phyloP scores from a whole-genome alignment of 1,140 invertebrate species.

The Orussus abietinus region DNA sequence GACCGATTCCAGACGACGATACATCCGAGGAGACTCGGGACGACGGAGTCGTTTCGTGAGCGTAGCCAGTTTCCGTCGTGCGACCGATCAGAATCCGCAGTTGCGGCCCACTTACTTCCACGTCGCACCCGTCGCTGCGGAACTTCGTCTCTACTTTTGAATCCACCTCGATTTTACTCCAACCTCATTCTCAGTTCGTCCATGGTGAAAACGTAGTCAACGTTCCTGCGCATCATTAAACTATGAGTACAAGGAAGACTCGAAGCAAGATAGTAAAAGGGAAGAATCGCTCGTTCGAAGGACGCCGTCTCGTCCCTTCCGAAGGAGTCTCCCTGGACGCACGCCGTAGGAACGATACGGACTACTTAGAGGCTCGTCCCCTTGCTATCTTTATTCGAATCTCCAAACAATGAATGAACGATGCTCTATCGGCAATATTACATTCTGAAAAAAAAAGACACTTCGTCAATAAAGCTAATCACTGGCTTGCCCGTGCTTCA shows the following conservation, averaged over 20 bases:
- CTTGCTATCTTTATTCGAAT: constrained; percentile 30
- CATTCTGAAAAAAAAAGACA: constrained; percentile 12
- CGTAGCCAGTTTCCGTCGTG: constrained; percentile 48
- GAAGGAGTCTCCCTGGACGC: too few relatives aligned
- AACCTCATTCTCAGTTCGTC: constrained; percentile 50
- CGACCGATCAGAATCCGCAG: constrained; percentile 42
- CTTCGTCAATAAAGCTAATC: too few relatives aligned
- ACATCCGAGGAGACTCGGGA: constrained; percentile 13
- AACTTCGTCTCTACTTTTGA: constrained; percentile 44
- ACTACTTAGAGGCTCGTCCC: too few relatives aligned
- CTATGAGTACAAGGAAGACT: constrained; percentile 39
- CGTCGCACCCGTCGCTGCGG: constrained; percentile 39
- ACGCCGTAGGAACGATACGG: too few relatives aligned
- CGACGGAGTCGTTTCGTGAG: constrained; percentile 41
- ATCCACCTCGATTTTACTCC: constrained; percentile 50
- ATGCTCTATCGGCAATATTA: constrained; percentile 11
- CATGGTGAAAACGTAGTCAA: constrained; percentile 50
- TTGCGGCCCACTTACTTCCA: constrained; percentile 49
- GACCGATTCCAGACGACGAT: too few relatives aligned
- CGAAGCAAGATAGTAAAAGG: constrained; percentile 29
- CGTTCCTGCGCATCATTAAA: constrained; percentile 48
- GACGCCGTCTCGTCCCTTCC: too few relatives aligned
- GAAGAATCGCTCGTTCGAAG: too few relatives aligned
- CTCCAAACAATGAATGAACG: constrained; percentile 4
- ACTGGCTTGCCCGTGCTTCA: constrained; percentile 7